A percentile compares a stretch with the other conserved stretches of the same genome.
phyloP scores from a whole-genome alignment of 2,797 vertebrate genomes.

The Loris lydekkerianus region DNA sequence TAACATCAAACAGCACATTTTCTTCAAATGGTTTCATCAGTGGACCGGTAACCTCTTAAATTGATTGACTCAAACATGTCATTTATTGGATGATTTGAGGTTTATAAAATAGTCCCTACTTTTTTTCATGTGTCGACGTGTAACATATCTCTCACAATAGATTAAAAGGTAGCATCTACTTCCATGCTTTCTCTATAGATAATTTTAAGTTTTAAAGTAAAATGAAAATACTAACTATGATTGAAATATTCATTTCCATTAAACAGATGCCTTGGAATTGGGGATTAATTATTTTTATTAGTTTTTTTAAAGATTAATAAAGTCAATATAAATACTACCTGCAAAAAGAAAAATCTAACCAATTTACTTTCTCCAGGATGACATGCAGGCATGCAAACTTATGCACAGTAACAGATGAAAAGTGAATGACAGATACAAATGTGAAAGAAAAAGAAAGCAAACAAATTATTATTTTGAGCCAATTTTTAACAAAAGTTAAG shows the following conservation, averaged over 20 bases:
- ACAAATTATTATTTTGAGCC: slow-evolving; percentile 18
- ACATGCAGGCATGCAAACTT: neutral
- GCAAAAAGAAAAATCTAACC: neutral
- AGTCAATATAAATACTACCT: neutral
- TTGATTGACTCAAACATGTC: slow-evolving; percentile 81
- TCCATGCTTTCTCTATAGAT: slow-evolving; percentile 11
- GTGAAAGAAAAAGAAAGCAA: neutral
- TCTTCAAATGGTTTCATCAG: slow-evolving; percentile 85
- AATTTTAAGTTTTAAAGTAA: slow-evolving; percentile 47
- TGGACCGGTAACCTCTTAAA: slow-evolving; percentile 80
- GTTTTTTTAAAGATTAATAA: neutral
- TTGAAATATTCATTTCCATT: slow-evolving; percentile 35
- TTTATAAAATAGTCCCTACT: slow-evolving; percentile 65
- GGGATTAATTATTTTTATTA: neutral
- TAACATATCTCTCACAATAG: slow-evolving; percentile 63
- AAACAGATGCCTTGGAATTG: slow-evolving; percentile 36
- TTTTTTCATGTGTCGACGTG: slow-evolving; percentile 64
- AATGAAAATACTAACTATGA: slow-evolving; percentile 21
- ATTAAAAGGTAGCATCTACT: slow-evolving; percentile 65
- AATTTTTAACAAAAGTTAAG: slow-evolving; percentile 40
- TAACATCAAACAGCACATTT: slow-evolving; percentile 85
- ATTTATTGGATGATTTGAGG: slow-evolving; percentile 73
- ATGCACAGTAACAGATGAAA: slow-evolving; percentile 18
- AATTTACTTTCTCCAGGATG: neutral
- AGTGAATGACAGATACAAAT: slow-evolving; percentile 32